Evolutionary conservation across 2,888 invertebrate genomes (phyloP), one percentile per base, ranked within the genome.

Genomic region (Teinopalpus imperialis): DNA sequence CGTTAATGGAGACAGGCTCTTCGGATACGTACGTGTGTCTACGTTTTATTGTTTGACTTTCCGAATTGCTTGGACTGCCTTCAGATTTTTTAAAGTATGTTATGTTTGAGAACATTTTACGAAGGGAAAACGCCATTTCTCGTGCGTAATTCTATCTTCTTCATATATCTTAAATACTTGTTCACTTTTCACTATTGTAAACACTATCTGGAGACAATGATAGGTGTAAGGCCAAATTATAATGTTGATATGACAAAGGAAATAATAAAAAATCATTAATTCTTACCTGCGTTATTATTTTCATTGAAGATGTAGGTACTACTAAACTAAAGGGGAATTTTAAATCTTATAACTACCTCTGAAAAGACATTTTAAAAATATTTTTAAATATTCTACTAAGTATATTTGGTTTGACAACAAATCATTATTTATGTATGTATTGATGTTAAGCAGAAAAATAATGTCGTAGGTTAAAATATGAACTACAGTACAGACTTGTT

Each of bases 21-120:
- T 68, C 57, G 0, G 45, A 24, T 2, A 50, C 47, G n/a, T 52
- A 53, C 0, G 61, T 49, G 3, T 62, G 60, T 1, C 49, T 50
- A 2, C 49, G 45, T 13, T 47, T 54, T 9, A 56, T 44, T 0
- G 36, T 7, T 3, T 53, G 44, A 44, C 37, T 40, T 14, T 42
- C 14, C 21, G 21, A 36, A 32, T 45, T 59, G 18, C 51, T 51
- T 1, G 57, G 54, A 0, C 48, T 46, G 0, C 71, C 73, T 0
- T 63, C 81, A 4, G 81, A 60, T 54, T 83, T 85, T 12, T 83
- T 72, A 49, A 88, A 88, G 54, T 87, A 88, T 1, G 66, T 75
- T 31, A 87, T 88, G 51, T 83, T 86, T 2, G 85, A 85, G 39
- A 87, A 63, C 69, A 88, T 88, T 61, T 79, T 83, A 51, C 82